phyloP scores from a whole-genome alignment of 2,113 vertebrate species.

The Hipposideros armiger region DNA sequence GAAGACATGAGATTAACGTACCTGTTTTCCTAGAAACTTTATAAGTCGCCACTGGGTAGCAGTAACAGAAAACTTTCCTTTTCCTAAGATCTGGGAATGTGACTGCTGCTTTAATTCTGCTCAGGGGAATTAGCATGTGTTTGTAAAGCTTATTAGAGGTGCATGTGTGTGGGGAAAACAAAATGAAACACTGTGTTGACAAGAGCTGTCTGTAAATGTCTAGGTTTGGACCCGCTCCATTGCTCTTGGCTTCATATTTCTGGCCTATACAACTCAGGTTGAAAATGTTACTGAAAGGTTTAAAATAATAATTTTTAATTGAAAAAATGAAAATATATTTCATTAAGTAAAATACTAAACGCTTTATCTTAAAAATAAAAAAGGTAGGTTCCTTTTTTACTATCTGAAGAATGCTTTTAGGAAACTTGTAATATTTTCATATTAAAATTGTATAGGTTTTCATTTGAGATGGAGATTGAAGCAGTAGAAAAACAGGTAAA shows the following conservation, averaged over 20 bases:
- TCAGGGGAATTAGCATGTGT: constrained; percentile 71
- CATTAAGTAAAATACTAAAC: constrained; percentile 43
- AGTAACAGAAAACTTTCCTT: constrained; percentile 65
- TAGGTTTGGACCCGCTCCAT: constrained; percentile 58
- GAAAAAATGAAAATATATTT: constrained; percentile 48
- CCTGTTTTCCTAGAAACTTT: constrained; percentile 55
- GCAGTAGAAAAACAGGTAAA: neutral
- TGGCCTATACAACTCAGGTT: constrained; percentile 52
- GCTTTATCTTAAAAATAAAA: neutral
- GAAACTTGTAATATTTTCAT: neutral
- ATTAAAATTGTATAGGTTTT: constrained; percentile 11
- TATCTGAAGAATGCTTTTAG: neutral
- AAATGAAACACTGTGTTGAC: constrained; percentile 74
- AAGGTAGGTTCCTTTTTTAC: neutral
- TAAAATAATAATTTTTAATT: constrained; percentile 52
- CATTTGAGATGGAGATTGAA: neutral
- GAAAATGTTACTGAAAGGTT: constrained; percentile 50
- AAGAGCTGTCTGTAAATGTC: constrained; percentile 79
- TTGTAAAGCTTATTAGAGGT: constrained; percentile 77
- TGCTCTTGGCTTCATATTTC: constrained; percentile 63
- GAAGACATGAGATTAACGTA: constrained; percentile 39
- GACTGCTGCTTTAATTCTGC: constrained; percentile 69
- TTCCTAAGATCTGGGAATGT: constrained; percentile 70
- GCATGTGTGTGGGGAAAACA: constrained; percentile 51
- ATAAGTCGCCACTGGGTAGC: constrained; percentile 65